Percentiles rank a stretch among this genome's conserved stretches.
These are phyloP conservation scores for Chaetodon auriga DNA, from an alignment of 2,113 vertebrate genomes.

Conservation along the genomic window DNA sequence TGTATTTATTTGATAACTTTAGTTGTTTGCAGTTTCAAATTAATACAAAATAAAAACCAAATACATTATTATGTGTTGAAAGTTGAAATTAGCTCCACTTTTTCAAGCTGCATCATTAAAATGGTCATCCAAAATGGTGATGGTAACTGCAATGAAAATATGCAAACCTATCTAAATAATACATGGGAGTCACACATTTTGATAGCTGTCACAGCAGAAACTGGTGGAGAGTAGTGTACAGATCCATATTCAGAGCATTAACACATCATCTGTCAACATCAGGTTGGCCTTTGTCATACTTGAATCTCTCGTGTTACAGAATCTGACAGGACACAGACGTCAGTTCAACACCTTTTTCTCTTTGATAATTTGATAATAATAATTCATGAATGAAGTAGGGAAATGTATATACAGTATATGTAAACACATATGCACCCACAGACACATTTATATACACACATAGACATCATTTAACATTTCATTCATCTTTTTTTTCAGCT, in stretches of 20 bases:
- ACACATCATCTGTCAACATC: background rate
- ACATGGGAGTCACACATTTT: background rate
- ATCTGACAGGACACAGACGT: background rate
- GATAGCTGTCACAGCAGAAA: background rate
- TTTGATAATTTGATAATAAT: background rate
- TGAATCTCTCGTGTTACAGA: background rate
- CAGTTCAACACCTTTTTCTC: background rate
- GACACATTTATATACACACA: background rate
- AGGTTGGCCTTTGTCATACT: background rate
- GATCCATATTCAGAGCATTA: background rate
- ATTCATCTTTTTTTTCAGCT: background rate
- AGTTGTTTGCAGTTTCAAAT: too few species aligned
- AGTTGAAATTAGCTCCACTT: too few species aligned
- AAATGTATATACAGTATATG: background rate
- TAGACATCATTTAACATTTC: background rate
- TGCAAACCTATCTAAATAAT: background rate
- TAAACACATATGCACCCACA: background rate
- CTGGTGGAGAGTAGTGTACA: background rate
- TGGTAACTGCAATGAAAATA: too few species aligned
- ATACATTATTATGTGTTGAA: too few species aligned
- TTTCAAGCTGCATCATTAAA: too few species aligned
- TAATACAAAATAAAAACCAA: too few species aligned
- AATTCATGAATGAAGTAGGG: too few species aligned
- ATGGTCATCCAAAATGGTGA: too few species aligned
- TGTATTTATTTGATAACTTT: too few species aligned